These are phyloP conservation scores for Barnardius zonarius DNA, from an alignment of 2,113 vertebrate species.

Conservation along the genomic window DNA sequence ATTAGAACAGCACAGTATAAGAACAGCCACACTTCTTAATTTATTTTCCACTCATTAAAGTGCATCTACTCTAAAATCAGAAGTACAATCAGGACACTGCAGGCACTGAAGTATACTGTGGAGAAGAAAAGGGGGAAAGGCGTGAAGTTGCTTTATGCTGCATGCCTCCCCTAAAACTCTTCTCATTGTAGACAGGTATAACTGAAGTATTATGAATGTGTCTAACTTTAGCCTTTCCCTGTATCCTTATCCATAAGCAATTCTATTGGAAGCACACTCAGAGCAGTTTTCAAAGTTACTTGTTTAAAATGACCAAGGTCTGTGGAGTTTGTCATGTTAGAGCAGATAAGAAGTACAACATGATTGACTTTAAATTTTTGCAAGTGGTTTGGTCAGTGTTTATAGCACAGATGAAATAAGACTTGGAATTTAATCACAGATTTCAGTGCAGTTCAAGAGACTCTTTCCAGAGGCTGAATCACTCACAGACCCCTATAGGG, in stretches of 20 bases:
- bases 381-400: background rate
- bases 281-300: background rate
- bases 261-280: background rate
- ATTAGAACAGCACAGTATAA: too few relatives aligned
- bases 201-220: background rate
- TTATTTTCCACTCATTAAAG: background rate
- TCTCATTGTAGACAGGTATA: background rate
- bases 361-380: background rate
- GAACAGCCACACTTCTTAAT: background rate
- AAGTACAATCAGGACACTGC: background rate
- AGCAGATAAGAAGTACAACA: background rate
- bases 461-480: background rate
- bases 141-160: background rate
- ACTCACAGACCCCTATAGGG: background rate
- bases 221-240: background rate
- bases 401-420: background rate
- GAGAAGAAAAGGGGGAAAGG: background rate
- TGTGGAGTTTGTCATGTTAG: background rate
- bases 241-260: background rate
- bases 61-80: background rate
- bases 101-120: background rate
- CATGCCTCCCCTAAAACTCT: background rate
- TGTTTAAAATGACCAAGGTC: fast-evolving
- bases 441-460: background rate
- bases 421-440: background rate